phyloP scores from a whole-genome alignment of 2,113 vertebrate genomes.

The Hippocampus abdominalis region DNA sequence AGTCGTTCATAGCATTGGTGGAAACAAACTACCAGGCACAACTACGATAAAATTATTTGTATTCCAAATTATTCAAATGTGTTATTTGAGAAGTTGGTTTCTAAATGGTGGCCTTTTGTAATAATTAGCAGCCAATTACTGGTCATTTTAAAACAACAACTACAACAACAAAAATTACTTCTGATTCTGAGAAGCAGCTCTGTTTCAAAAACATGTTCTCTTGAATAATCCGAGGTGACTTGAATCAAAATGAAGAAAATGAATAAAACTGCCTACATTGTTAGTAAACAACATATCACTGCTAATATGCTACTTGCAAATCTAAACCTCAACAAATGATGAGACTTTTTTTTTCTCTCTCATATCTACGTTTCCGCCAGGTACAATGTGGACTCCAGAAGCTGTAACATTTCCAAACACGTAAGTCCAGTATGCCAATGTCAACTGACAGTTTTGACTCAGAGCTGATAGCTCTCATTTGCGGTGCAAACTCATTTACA shows the following conservation, averaged over 20 bases:
- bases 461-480: conserved; percentile 22
- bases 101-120: no score
- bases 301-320: neutral
- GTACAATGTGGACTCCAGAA: conserved; percentile 94
- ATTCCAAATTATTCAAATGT: neutral
- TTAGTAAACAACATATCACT: neutral
- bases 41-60: neutral
- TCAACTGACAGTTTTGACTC: conserved; percentile 15
- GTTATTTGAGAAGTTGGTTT: neutral
- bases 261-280: neutral
- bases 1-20: neutral
- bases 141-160: no score
- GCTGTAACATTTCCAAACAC: conserved; percentile 89
- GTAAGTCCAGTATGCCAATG: conserved; percentile 71
- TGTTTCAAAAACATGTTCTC: neutral
- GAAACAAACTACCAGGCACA: neutral
- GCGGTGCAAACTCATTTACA: conserved; percentile 1
- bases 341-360: neutral
- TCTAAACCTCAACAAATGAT: neutral
- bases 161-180: no score
- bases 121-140: no score
- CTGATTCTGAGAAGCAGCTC: neutral
- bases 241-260: neutral
- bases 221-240: neutral
- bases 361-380: conserved; percentile 63